Base-by-base conservation (phyloP, 2,888 invertebrate species). In the Scaptomyza cyrtandrae region DNA sequence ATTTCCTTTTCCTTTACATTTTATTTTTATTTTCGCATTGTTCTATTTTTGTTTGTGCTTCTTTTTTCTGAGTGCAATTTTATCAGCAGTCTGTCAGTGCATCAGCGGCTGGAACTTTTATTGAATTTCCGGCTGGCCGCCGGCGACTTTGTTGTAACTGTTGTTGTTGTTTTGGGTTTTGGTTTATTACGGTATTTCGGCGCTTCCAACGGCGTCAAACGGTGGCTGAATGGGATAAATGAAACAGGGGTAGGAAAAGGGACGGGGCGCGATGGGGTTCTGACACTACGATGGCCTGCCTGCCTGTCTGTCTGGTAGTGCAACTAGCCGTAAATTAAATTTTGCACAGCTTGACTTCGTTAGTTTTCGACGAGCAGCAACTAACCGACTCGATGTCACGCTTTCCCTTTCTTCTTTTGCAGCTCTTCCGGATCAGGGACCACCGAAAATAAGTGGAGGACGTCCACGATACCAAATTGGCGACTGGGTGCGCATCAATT, bases 381-480 rank as follows among this genome's bases (percentile, higher is more conserved):
- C 58, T 71, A 77, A 74, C 77, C 65, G 37, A 59, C 43, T 49
- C 29, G 11, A 62, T 67, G 62, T 65, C 52, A 31, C 61, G 57
- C n/a, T 62, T 13, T 35, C 37, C 27, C 4, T 14, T 14, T 33
- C 48, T 54, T 37, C 10, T 41, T 33, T 84, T 80, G 5, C 89
- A 94, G 94, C 94, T 71, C 90, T 94, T 48, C 94, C 94, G 19
- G 93, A 93, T 77, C 93, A 93, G 78, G 94, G 94, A 27, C 94
- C 94, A n/a, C 93, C 93, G 45, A 90, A 88, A 84, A 94, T 95
- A 83, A 92, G 91, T 16, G 94, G 94, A 6, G 94, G 94, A 6
- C 92, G 93, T 71, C 92, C 93, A 1, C 92, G 94, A 19, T 95
- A 94, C 89, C 93, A 94, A 88, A 92, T 93, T 52, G 94, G 94